Evolutionary conservation across 2,113 vertebrate genomes (phyloP), one percentile per base, ranked within the genome.

Genomic region (Microtus montanus): DNA sequence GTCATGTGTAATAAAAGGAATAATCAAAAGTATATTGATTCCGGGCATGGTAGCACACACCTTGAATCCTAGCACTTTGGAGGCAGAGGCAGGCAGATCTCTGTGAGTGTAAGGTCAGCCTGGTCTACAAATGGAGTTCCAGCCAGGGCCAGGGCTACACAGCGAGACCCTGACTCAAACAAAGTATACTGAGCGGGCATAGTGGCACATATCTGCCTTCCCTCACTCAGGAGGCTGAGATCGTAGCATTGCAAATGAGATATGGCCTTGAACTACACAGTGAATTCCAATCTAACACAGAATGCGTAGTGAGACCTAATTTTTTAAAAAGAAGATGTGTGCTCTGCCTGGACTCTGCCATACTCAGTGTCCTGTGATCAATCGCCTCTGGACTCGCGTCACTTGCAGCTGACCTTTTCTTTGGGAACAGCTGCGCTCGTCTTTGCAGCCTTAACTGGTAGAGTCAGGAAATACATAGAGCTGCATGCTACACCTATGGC

Each of bases 331-430:
- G 24, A 12, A 54, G 5, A 14, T 28, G 0, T 30, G n/a, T 52
- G 24, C 7, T 1, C 71, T 94, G 63, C 94, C 68, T 71, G 33
- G 38, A 38, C 77, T 83, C 4, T 17, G 52, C 52, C 52, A 54
- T 54, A 54, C 5, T 17, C 15, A 35, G 30, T 87, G 61, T 87
- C 41, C 33, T 80, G 38, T 90, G 47, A 77, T 63, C 80, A 15
- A 41, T 17, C 35, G 0, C 66, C 77, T 84, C 92, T 61, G 24
- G 47, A 22, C 6, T 82, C 82, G 54, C 26, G 35, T 78, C 85
- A 26, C 74, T 35, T 0, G 1, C 66, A 52, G 68, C 58, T 95
- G 93, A 89, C 77, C 90, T 96, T 78, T 94, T 10, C 78, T 30
- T 84, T 80, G 54, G 95, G 93, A 75, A 90, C 61, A 44, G 66